These are phyloP conservation scores for Phaenicophaeus curvirostris DNA, from an alignment of 2,797 vertebrate genomes.

Conservation along the genomic window DNA sequence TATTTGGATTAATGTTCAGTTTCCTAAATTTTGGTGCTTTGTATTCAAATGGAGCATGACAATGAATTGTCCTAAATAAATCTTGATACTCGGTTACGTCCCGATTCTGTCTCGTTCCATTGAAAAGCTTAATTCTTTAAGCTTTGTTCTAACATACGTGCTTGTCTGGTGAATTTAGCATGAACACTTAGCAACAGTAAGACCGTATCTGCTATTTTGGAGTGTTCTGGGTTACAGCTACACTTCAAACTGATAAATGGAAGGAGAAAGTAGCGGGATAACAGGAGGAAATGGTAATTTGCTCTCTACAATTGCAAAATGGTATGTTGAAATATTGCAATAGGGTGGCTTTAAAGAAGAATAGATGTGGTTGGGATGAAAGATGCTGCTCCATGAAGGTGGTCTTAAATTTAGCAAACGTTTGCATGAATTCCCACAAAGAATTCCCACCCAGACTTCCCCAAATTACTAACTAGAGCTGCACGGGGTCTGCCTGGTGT, in stretches of 20 bases:
- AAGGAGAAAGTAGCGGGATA: not conserved
- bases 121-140: not conserved
- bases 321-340: accelerated
- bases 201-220: accelerated
- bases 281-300: not conserved
- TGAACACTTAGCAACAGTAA: not conserved
- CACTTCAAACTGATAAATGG: not conserved
- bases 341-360: not conserved
- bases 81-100: not conserved
- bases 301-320: not conserved
- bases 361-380: too few species aligned
- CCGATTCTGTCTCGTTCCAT: not conserved
- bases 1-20: not conserved
- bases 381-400: not conserved
- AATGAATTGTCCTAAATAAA: constrained; percentile 52
- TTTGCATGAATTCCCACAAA: not conserved
- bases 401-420: not conserved
- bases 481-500: not conserved
- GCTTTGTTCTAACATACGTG: accelerated
- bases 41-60: constrained; percentile 35
- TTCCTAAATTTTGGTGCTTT: constrained; percentile 9
- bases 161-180: not conserved
- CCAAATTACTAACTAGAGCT: accelerated
- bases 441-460: too few species aligned
- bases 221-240: not conserved